Evolutionary conservation across 2,888 invertebrate species (phyloP), one percentile per base, ranked within the genome.

Genomic region (Amaurobius ferox): DNA sequence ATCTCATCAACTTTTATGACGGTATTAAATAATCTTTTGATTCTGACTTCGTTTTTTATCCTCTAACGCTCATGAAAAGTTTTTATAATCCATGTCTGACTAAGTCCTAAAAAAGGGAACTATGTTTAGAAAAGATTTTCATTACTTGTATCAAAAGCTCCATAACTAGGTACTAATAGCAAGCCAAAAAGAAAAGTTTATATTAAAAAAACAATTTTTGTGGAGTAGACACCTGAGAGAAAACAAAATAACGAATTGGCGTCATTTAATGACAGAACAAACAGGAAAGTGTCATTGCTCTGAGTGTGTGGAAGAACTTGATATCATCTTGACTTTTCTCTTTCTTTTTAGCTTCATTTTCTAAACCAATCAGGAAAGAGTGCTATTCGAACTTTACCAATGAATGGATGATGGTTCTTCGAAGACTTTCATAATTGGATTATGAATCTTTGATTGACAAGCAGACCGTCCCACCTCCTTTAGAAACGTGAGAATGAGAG

Each of bases 351-450:
- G 68, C 9, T 61, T 61, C 29, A 70, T 68, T 78, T n/a, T 35
- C 30, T 16, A 28, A 48, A 73, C 80, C 80, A 73, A 80, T 80
- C 80, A 67, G 39, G 28, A 26, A 19, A 19, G 29, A 35, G 72
- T 67, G 67, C 26, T 48, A 61, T 72, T 64, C 32, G 73, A 29
- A 67, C 66, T 48, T 35, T 73, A 72, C 55, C 67, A 66, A 73
- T 80, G 80, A 80, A 80, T 80, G 72, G 79, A 73, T 80, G 73
- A 80, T 73, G 73, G 73, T 61, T 72, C 64, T 67, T 67, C 44
- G 67, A 48, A 73, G 39, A n/a, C 35, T 55, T 35, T 73, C 73
- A 73, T 80, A 80, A 80, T 80, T 80, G 73, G 80, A 35, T 72
- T 80, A 73, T 19, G 35, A 48, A 55, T 1, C 9, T 55, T 39